Evolutionary conservation across 30 jellyfish, hydroid and myxozoan genomes (phyloP).

Genomic region (Hydractinia echinata): DNA sequence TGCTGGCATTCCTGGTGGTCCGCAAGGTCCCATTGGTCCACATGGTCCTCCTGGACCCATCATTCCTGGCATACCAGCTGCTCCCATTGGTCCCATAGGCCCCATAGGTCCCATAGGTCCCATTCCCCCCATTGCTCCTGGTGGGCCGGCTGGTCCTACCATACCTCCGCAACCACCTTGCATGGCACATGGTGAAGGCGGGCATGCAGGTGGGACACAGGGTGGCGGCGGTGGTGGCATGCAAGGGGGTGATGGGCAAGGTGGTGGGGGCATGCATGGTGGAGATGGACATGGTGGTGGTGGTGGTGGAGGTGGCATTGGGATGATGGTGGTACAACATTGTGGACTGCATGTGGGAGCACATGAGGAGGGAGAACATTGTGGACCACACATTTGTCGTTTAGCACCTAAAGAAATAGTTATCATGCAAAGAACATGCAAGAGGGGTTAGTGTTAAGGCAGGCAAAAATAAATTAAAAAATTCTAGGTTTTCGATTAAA

Average conservation of each 20-base stretch:
- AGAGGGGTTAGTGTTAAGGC: no score
- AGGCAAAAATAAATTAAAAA: no score
- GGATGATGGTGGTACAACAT: constrained; percentile 10
- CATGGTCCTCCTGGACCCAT: constrained; percentile 45
- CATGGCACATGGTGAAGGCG: constrained; percentile 19
- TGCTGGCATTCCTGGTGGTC: constrained; percentile 52
- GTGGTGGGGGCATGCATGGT: constrained; percentile 4
- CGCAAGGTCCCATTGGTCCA: constrained; percentile 68
- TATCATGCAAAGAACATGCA: constrained; percentile 43
- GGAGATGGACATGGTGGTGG: neutral
- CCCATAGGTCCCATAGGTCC: constrained; percentile 52
- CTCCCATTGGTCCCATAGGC: constrained; percentile 46
- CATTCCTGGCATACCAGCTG: constrained; percentile 40
- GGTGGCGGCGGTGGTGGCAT: constrained; percentile 22
- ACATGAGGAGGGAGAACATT: neutral
- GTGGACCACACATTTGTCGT: no score
- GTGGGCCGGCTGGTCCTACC: constrained; percentile 24
- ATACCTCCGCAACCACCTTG: neutral
- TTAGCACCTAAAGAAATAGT: neutral
- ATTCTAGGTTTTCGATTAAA: neutral
- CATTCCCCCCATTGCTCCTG: constrained; percentile 54
- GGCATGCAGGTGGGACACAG: constrained; percentile 10
- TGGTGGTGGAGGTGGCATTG: constrained; percentile 18
- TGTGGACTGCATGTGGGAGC: constrained; percentile 6
- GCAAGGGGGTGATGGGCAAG: constrained; percentile 8